phyloP scores from a whole-genome alignment of 1,140 invertebrate species.

The Hypothenemus hampei region DNA sequence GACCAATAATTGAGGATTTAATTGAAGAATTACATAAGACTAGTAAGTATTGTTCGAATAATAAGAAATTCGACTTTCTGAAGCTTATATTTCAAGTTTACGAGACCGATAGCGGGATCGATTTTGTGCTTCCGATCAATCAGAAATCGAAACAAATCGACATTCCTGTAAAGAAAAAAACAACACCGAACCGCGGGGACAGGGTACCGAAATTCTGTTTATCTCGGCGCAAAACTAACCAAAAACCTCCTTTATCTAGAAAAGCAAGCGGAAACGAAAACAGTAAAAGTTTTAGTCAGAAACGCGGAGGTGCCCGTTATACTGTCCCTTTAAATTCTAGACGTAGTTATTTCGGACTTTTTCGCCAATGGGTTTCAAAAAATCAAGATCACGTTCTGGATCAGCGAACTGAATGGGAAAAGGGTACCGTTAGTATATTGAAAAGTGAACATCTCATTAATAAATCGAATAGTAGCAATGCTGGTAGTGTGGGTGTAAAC shows the following conservation, averaged over 20 bases:
- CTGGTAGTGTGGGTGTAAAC: no score
- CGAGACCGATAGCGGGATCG: constrained; percentile 26
- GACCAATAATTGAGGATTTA: constrained; percentile 52
- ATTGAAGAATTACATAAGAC: constrained; percentile 49
- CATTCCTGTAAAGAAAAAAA: constrained; percentile 8
- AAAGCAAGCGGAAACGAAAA: constrained; percentile 23
- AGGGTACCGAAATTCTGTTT: constrained; percentile 31
- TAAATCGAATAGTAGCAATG: no score
- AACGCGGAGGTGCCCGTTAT: not conserved
- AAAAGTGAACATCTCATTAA: constrained; percentile 31
- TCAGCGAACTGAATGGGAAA: constrained; percentile 27
- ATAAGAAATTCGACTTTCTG: not conserved
- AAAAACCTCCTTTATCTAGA: constrained; percentile 26
- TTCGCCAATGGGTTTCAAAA: constrained; percentile 17
- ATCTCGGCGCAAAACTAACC: constrained; percentile 21
- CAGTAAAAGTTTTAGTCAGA: not conserved
- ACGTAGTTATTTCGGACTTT: constrained; percentile 12
- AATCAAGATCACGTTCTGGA: constrained; percentile 32
- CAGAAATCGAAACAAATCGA: constrained; percentile 6
- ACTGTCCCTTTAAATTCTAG: no score
- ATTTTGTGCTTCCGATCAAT: constrained; percentile 25
- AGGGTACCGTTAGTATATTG: constrained; percentile 33
- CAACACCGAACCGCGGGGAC: constrained; percentile 16
- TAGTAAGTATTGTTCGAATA: constrained; percentile 6
- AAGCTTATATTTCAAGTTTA: constrained; percentile 10